Base-by-base conservation (phyloP, 2,113 vertebrate species). In the Zosterops japonicus region DNA sequence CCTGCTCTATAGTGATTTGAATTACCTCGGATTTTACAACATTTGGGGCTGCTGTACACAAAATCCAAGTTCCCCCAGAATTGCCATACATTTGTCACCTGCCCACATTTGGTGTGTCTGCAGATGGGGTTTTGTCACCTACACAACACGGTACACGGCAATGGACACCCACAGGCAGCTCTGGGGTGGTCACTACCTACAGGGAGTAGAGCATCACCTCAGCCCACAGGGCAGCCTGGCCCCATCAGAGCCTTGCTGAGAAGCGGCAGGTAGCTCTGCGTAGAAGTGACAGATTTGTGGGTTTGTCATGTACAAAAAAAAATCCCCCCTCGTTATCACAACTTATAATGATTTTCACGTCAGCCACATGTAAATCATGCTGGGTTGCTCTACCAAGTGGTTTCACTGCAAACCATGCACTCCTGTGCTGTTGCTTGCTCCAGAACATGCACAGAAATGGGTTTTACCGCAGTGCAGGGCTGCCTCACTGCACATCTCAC, bases 41-140 rank as follows among this genome's bases (percentile, higher is more conserved):
- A 1, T 70, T 25, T 31, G 35, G 9, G 42, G 35, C 15, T 21
- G 17, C 22, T 21, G 21, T 4, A 2, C 3, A 14, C 25, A 53
- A 61, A 42, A 20, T 1, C 2, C 1, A 5, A 27, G 53, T 2
- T 36, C 23, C 57, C 17, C 15, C 3, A 19, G 7, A 44, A 21
- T 8, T 0, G 1, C 33, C 0, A 0, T 3, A 14, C 18, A 1
- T 6, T 8, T 29, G 19, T 6, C 12, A 15, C 4, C 22, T 11
- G 2, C n/a, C 22, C 10, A 15, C 3, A 6, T 55, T 23, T 5
- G 27, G 20, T 13, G 35, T 7, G 5, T 11, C 8, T 55, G 39
- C 18, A 36, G 3, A 23, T 0, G 3, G 41, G 15, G 15, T 10
- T 29, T 8, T 5, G 1, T 15, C 29, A 1, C 42, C 64, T 4